Evolutionary conservation across 2,797 vertebrate genomes (phyloP), one percentile per base, ranked within the genome.

Genomic region (Myotis vivesi): DNA sequence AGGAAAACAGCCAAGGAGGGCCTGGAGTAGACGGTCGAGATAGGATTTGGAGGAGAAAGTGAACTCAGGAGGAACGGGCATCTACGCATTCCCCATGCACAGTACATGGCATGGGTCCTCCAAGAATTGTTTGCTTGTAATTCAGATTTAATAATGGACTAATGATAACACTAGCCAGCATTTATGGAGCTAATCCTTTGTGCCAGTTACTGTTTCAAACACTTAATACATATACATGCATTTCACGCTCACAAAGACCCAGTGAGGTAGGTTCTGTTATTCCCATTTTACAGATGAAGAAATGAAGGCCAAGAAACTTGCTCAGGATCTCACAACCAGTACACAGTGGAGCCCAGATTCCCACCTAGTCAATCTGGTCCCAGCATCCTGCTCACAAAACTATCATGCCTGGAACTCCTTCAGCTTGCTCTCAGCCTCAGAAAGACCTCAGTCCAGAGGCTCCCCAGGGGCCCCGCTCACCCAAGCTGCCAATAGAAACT

Each of bases 21-120:
- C 25, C 36, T 7, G 0, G 28, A n/a, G 53, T 1, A 33, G 55
- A 36, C 1, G 6, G 46, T n/a, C 1, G 0, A 36, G 51, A 17
- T 20, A 25, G 28, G 20, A 69, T 7, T 0, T 8, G 36, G 51
- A 44, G 49, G 36, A 75, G 59, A 22, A 84, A 80, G 16, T 17
- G 15, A 23, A 10, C n/a, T 28, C 28, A 46, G 16, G 4, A 12
- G 62, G 23, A 44, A 55, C 1, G 3, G 33, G 44, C 2, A 19
- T 8, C 55, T 2, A 8, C 0, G 33, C 66, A 28, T 66, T 57
- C 55, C 30, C 38, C 46, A n/a, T 0, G 9, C 20, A 6, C 17
- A 68, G 41, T 30, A 19, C 55, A 69, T 0, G 7, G 53, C 38
- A 55, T 1, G 8, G 3, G 15, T 30, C 41, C 46, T 17, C 30